Conservation (phyloP, 2,888 invertebrate species). For the Andricus curvator region DNA sequence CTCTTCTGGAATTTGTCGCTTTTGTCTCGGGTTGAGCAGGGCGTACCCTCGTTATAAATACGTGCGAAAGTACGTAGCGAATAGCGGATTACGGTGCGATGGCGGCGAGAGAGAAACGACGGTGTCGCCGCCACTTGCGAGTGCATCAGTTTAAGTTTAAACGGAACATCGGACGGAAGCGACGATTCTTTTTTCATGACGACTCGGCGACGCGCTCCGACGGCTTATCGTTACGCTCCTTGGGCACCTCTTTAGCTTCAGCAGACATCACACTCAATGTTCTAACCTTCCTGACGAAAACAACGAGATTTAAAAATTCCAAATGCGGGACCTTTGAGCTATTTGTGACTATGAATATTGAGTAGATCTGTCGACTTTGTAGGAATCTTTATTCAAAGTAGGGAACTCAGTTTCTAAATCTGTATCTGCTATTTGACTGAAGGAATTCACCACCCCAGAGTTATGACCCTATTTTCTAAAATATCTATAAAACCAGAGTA, state of each 20-base stretch:
- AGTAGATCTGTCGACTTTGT: not conserved
- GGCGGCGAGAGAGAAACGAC: conserved; percentile 37
- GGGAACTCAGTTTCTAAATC: not conserved
- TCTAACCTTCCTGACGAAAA: conserved; percentile 26
- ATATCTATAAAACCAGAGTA: conserved; percentile 26
- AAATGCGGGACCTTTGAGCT: not conserved
- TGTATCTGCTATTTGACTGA: not conserved
- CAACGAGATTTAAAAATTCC: not conserved
- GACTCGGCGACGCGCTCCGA: conserved; percentile 42
- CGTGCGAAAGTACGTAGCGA: conserved; percentile 36
- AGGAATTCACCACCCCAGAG: conserved; percentile 1
- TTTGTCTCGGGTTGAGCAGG: conserved; percentile 35
- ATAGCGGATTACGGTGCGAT: conserved; percentile 38
- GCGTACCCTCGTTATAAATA: conserved; percentile 39
- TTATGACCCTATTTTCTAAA: conserved; percentile 33
- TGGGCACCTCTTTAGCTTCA: conserved; percentile 23
- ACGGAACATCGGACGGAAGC: conserved; percentile 43
- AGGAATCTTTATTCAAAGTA: not conserved
- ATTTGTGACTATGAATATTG: too few relatives aligned
- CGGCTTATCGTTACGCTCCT: conserved; percentile 42
- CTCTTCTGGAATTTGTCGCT: conserved; percentile 39
- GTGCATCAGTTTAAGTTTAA: conserved; percentile 40
- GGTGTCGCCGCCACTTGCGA: conserved; percentile 36
- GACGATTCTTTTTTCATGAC: conserved; percentile 41
- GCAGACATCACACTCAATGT: conserved; percentile 36